phyloP scores from a whole-genome alignment of 2,888 invertebrate species.

The Eupeodes latifasciatus region DNA sequence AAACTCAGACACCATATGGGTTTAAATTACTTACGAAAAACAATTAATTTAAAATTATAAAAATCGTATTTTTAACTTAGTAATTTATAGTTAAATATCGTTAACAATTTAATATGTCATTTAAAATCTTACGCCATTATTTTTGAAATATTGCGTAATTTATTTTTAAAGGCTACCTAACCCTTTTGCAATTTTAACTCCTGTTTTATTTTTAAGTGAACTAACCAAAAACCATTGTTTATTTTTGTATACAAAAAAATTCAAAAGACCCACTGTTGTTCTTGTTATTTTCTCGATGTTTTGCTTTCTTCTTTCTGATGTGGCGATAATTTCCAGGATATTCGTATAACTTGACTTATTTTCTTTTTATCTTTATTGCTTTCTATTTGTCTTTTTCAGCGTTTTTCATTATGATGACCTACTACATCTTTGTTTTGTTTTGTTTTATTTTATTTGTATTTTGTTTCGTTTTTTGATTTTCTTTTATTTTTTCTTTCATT shows the following conservation, averaged over 20 bases:
- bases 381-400: slow-evolving; percentile 74
- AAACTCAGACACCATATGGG: too few relatives aligned
- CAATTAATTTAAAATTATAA: too few relatives aligned
- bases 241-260: not conserved
- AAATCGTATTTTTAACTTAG: too few relatives aligned
- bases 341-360: slow-evolving; percentile 20
- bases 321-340: slow-evolving; percentile 62
- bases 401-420: slow-evolving; percentile 70
- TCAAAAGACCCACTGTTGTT: not conserved
- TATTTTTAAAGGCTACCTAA: too few relatives aligned
- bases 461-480: not conserved
- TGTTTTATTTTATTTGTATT: slow-evolving; percentile 7
- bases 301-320: slow-evolving; percentile 13
- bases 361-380: slow-evolving; percentile 66
- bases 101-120: too few relatives aligned
- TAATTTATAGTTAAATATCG: too few relatives aligned
- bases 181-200: too few relatives aligned
- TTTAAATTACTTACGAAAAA: too few relatives aligned
- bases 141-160: too few relatives aligned
- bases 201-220: too few relatives aligned
- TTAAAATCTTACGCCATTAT: too few relatives aligned
- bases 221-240: not conserved
- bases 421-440: slow-evolving; percentile 23
- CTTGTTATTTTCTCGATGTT: not conserved
- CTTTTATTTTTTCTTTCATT: not conserved